Evolutionary conservation across 2,888 invertebrate species (phyloP).

Genomic region (Arge pagana): DNA sequence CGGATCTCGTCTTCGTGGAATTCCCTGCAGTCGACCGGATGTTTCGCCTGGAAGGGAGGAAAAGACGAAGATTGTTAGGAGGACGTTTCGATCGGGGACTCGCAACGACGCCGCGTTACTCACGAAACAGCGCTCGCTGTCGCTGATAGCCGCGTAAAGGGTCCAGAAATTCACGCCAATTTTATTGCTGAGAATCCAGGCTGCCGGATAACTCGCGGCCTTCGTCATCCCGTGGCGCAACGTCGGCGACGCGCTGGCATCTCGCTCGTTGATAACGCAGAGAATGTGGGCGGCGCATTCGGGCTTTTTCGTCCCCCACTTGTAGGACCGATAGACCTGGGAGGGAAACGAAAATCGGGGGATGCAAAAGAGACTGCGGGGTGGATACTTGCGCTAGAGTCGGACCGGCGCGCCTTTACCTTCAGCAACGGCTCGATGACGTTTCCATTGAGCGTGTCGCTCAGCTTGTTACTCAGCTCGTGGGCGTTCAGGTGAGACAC

Average conservation of each 20-base stretch:
- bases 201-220: constrained; percentile 75
- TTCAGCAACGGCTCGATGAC: constrained; percentile 79
- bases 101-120: constrained; percentile 42
- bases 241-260: constrained; percentile 63
- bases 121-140: constrained; percentile 70
- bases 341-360: neutral
- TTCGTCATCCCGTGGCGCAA: constrained; percentile 75
- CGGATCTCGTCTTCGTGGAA: constrained; percentile 83
- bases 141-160: constrained; percentile 75
- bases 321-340: constrained; percentile 78
- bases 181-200: constrained; percentile 76
- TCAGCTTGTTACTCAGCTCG: constrained; percentile 74
- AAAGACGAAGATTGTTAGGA: neutral
- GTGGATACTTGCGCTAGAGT: neutral
- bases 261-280: constrained; percentile 75
- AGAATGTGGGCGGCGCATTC: constrained; percentile 79
- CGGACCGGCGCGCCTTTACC: constrained; percentile 34
- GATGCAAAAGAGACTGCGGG: neutral
- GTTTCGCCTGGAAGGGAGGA: constrained; percentile 62
- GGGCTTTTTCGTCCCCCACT: constrained; percentile 70
- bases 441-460: constrained; percentile 81
- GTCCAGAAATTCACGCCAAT: constrained; percentile 79
- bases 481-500: constrained; percentile 70
- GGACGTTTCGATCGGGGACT: neutral
- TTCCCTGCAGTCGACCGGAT: constrained; percentile 74